Percentiles rank a stretch among this genome's conserved stretches.
phyloP scores from a whole-genome alignment of 2,888 invertebrate species.

The Andrena bicolor region DNA sequence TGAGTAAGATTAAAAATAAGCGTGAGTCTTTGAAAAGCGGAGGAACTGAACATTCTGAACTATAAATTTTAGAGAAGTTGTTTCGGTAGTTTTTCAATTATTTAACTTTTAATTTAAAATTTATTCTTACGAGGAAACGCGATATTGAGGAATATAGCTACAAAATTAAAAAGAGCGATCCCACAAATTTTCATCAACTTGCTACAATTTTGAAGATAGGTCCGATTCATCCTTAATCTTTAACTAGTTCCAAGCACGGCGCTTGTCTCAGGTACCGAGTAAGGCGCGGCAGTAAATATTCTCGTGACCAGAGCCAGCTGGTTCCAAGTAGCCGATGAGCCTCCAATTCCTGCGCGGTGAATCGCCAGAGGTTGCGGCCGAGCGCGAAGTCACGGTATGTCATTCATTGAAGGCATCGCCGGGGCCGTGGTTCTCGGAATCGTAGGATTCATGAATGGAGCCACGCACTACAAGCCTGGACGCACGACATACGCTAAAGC shows the following conservation, averaged over 20 bases:
- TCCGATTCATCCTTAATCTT: too few relatives aligned
- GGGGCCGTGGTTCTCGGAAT: constrained; percentile 48
- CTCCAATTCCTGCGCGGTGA: constrained; percentile 2
- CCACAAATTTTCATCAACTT: too few relatives aligned
- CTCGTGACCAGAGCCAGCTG: neutral
- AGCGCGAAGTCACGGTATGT: constrained; percentile 4
- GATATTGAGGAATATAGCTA: too few relatives aligned
- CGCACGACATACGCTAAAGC: constrained; percentile 26
- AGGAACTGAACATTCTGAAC: neutral
- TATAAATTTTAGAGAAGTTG: neutral
- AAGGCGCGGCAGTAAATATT: too few relatives aligned
- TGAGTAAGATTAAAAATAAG: too few relatives aligned
- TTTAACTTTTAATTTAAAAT: too few relatives aligned
- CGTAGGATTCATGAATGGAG: constrained; percentile 65
- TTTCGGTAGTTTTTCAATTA: neutral
- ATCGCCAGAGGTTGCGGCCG: neutral
- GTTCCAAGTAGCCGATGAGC: neutral
- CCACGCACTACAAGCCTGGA: constrained; percentile 44
- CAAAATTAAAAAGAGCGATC: too few relatives aligned
- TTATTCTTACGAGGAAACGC: too few relatives aligned
- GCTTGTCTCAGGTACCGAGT: too few relatives aligned
- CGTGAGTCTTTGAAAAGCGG: too few relatives aligned
- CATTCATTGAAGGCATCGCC: constrained; percentile 36
- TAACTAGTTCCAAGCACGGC: too few relatives aligned
- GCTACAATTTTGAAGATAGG: too few relatives aligned